Conservation (phyloP, 2,113 vertebrate species). For the Girardinichthys multiradiatus region DNA sequence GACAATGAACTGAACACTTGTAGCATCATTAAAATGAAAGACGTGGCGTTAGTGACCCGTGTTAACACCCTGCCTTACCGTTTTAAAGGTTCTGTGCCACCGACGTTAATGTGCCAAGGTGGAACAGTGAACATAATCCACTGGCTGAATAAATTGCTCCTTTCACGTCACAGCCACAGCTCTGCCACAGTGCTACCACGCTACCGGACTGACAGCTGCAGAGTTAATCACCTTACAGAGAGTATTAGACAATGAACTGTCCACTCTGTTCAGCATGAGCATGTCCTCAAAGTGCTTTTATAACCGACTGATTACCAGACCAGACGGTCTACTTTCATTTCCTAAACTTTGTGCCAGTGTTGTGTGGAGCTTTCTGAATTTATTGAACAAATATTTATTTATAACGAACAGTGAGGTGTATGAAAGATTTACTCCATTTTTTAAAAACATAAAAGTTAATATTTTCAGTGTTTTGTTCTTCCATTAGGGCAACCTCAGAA, state of each 20-base stretch:
- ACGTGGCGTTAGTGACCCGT: background rate
- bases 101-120: slow-evolving; percentile 1
- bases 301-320: background rate
- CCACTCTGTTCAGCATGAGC: background rate
- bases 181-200: no score
- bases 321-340: background rate
- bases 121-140: slow-evolving; percentile 36
- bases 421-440: no score
- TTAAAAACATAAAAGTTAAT: background rate
- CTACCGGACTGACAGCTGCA: slow-evolving; percentile 5
- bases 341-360: no score
- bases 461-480: background rate
- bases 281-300: no score
- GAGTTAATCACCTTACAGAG: slow-evolving; percentile 39
- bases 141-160: slow-evolving; percentile 9
- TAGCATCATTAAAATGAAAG: background rate
- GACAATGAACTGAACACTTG: no score
- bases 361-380: no score
- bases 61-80: background rate
- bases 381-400: no score
- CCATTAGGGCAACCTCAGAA: background rate
- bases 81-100: background rate
- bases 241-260: slow-evolving; percentile 22
- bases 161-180: slow-evolving; percentile 16
- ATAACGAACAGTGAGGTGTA: no score